These are phyloP conservation scores for Xestia sexstrigata DNA, from an alignment of 2,888 invertebrate genomes.

Conservation along the genomic window DNA sequence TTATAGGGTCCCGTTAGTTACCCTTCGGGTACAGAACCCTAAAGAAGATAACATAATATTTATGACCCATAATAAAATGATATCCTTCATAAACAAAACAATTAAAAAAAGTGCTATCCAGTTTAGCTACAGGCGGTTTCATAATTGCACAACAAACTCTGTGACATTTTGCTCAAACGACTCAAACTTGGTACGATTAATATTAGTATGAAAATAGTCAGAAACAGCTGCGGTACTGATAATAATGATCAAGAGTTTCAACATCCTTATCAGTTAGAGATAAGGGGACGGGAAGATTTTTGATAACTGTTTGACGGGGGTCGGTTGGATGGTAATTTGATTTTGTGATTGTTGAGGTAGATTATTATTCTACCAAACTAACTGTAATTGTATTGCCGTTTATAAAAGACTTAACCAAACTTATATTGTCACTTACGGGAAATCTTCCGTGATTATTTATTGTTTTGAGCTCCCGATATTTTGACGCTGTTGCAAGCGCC, in stretches of 20 bases:
- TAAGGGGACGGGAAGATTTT: conserved; percentile 12
- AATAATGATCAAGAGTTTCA: conserved; percentile 32
- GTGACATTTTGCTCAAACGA: conserved; percentile 45
- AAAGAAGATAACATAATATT: neutral
- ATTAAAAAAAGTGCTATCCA: conserved; percentile 16
- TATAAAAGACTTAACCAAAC: neutral
- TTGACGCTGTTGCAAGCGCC: no score
- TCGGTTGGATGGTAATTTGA: neutral
- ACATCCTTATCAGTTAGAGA: conserved; percentile 38
- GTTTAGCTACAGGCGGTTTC: conserved; percentile 12
- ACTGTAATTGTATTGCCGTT: neutral
- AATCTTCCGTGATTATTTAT: no score
- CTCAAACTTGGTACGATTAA: conserved; percentile 52
- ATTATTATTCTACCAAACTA: neutral
- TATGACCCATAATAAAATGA: neutral
- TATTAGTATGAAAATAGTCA: conserved; percentile 46
- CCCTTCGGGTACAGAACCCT: no score
- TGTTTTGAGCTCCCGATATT: no score
- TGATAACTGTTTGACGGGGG: conserved; percentile 27
- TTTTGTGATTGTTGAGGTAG: conserved; percentile 7
- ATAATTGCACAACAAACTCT: conserved; percentile 35
- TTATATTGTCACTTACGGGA: no score
- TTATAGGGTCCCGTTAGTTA: no score
- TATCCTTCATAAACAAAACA: neutral
- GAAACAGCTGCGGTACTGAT: conserved; percentile 41